Conservation (phyloP, 2,113 vertebrate species). For the Raja brachyura region DNA sequence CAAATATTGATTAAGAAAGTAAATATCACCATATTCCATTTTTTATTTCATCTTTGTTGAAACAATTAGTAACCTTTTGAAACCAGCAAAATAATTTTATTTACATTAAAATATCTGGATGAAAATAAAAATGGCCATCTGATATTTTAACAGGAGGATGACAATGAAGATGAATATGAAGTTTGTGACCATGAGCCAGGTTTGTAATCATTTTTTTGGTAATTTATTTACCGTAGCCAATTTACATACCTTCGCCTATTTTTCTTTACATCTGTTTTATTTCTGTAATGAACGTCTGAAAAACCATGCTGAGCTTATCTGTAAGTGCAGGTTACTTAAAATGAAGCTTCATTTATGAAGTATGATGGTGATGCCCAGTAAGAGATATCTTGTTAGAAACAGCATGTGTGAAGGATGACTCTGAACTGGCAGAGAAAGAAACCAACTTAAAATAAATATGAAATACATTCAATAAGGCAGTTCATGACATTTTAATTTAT, state of each 20-base stretch:
- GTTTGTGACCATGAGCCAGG: slow-evolving; percentile 49
- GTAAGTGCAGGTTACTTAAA: too few relatives aligned
- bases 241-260: neutral
- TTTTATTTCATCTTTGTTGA: neutral
- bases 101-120: neutral
- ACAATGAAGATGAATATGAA: slow-evolving; percentile 56
- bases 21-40: neutral
- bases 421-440: neutral
- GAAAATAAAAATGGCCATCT: neutral
- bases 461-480: neutral
- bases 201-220: neutral
- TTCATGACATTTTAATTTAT: neutral
- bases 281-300: neutral
- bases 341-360: neutral
- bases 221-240: too few relatives aligned
- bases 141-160: slow-evolving; percentile 25
- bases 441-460: neutral
- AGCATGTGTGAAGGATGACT: neutral
- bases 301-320: too few relatives aligned
- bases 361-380: neutral
- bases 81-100: neutral
- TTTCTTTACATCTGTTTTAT: neutral
- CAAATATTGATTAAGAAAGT: neutral
- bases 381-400: neutral
- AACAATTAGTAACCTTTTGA: neutral